Evolutionary conservation across 2,113 vertebrate species (phyloP).

Genomic region (Sinocyclocheilus grahami): DNA sequence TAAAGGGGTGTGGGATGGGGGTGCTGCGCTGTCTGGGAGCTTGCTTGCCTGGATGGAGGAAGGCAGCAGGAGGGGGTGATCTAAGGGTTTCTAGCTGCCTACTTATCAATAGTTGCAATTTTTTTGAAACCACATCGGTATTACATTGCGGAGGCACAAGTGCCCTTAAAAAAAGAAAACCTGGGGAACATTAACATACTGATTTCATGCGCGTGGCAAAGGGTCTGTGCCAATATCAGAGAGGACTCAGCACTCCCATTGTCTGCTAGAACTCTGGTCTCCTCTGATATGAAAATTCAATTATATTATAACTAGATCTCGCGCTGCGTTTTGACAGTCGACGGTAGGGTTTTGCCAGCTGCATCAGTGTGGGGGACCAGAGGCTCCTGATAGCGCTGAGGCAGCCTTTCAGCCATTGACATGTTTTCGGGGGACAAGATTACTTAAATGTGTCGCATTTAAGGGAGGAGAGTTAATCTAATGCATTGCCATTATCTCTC

Average conservation of each 20-base stretch:
- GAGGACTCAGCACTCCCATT: conserved; percentile 99
- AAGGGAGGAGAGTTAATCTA: conserved; percentile 97
- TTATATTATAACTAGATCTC: conserved; percentile 99
- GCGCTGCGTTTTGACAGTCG: conserved; percentile 99
- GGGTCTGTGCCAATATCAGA: conserved; percentile 99
- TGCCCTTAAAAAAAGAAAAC: conserved; percentile 98
- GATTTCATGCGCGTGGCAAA: conserved; percentile 99
- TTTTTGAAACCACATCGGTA: conserved; percentile 91
- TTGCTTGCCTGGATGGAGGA: conserved; percentile 61
- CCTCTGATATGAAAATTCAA: conserved; percentile 99
- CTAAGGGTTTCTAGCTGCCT: conserved; percentile 75
- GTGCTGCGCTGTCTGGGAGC: conserved; percentile 70
- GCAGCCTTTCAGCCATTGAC: conserved; percentile 95
- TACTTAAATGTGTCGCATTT: conserved; percentile 98
- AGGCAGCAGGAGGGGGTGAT: conserved; percentile 39
- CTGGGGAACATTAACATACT: conserved; percentile 99
- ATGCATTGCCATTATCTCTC: conserved; percentile 91
- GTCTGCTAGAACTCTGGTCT: conserved; percentile 98
- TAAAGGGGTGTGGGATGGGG: conserved; percentile 77
- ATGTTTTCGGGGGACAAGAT: conserved; percentile 92
- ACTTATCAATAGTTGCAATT: conserved; percentile 98
- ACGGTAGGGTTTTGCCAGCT: conserved; percentile 89
- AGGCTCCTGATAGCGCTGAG: conserved; percentile 92
- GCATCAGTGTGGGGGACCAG: conserved; percentile 84
- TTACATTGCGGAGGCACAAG: conserved; percentile 98